Evolutionary conservation across 2,113 vertebrate species (phyloP), one percentile per base, ranked within the genome.

Genomic region (Crotalus tigris): DNA sequence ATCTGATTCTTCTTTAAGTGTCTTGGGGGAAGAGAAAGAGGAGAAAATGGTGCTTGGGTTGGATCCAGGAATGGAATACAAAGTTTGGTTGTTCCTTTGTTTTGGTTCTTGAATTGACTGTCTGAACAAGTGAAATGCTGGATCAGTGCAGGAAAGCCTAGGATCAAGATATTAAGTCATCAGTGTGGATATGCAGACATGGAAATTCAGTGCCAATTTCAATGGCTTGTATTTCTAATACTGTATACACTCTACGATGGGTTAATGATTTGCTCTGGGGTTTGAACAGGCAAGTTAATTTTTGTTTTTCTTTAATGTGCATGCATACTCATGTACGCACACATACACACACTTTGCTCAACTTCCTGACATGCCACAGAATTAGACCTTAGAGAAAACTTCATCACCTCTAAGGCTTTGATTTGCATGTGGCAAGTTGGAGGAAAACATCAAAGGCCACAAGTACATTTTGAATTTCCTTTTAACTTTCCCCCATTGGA

Each of bases 381-480:
- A n/a, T 93, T 64, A 96, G 94, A 94, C 93, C 95, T 95, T 95
- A 9, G 96, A 97, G 96, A 94, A 96, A 96, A 51, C 92, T 44
- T 8, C 88, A 93, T 95, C 94, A 95, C 95, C 93, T 94, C 29
- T 93, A 61, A 81, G 92, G 29, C 94, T 97, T 97, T 96, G 95
- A 95, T 97, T 94, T 91, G 81, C 91, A 0, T 90, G 89, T 95
- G 96, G 95, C 96, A 97, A 96, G 92, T 87, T 94, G 88, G 92
- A 94, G 90, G 94, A 94, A 95, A 93, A 96, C 97, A 96, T 97
- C 95, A 97, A 97, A 97, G 96, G 94, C 91, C 95, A 96, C 95
- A 94, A 95, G 93, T 95, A 95, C 90, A 90, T 95, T 96, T 75
- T 89, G 94, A 94, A 95, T 95, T 95, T 96, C 94, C 94, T 97